A percentile compares a stretch with the other conserved stretches of the same genome.
These are phyloP conservation scores for Benitochromis conjunctus DNA, from an alignment of 2,113 vertebrate genomes.

Conservation along the genomic window DNA sequence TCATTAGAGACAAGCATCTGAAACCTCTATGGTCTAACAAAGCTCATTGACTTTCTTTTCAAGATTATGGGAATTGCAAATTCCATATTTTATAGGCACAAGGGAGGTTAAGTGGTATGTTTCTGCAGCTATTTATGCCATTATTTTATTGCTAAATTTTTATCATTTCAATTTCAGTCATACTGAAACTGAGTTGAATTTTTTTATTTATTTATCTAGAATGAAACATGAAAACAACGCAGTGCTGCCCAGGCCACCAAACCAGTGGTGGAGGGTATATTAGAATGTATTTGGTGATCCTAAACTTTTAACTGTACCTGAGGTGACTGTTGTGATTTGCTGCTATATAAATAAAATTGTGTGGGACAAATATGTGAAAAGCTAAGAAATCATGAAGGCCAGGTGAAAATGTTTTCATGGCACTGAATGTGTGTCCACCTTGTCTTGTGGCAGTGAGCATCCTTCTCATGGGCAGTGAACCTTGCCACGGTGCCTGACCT, in stretches of 20 bases:
- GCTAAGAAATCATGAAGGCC: not conserved
- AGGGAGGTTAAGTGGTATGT: not conserved
- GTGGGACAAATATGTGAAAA: not conserved
- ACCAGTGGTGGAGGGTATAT: not conserved
- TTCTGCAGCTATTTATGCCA: not conserved
- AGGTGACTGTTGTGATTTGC: not conserved
- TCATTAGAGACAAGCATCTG: not conserved
- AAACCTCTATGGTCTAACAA: too few relatives aligned
- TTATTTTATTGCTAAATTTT: not conserved
- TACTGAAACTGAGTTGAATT: not conserved
- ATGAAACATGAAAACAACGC: not conserved
- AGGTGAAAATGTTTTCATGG: not conserved
- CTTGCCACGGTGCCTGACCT: conserved; percentile 56
- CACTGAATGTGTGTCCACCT: not conserved
- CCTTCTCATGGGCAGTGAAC: conserved; percentile 65
- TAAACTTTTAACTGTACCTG: not conserved
- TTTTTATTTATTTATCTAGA: not conserved
- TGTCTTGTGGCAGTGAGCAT: not conserved
- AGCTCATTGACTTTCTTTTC: too few relatives aligned
- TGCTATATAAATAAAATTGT: not conserved
- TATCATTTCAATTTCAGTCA: not conserved
- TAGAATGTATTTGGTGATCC: not conserved
- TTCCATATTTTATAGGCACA: too few relatives aligned
- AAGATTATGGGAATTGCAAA: too few relatives aligned
- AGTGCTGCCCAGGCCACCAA: not conserved